Percentiles rank a stretch among this genome's conserved stretches.
Evolutionary conservation across 2,113 vertebrate genomes (phyloP).

Genomic region (Mastomys coucha): DNA sequence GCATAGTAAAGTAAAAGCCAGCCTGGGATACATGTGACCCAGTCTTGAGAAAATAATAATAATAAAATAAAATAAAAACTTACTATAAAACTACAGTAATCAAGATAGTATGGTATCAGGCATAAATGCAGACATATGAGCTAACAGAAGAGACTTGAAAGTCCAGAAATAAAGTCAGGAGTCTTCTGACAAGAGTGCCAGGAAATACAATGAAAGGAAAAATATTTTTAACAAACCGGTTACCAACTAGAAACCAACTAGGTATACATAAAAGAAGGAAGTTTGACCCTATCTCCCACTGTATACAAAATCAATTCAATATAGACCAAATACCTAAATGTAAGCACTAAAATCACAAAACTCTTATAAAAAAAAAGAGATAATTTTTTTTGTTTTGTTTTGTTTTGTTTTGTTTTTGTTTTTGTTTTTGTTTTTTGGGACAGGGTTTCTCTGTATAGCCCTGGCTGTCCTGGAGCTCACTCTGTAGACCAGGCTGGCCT

Average conservation of each 20-base stretch:
- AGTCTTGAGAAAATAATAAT: not conserved
- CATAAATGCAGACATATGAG: not conserved
- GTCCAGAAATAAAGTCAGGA: not conserved
- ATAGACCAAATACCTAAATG: not conserved
- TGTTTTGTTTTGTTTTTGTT: too few relatives aligned
- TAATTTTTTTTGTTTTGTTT: too few relatives aligned
- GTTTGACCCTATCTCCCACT: slow-evolving; percentile 1
- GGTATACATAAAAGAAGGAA: not conserved
- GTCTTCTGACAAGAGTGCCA: not conserved
- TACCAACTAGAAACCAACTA: not conserved
- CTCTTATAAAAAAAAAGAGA: not conserved
- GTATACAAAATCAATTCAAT: not conserved
- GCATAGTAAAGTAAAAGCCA: not conserved
- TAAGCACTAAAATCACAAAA: slow-evolving; percentile 20
- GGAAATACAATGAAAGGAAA: not conserved
- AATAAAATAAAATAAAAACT: not conserved
- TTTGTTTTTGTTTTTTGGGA: too few relatives aligned
- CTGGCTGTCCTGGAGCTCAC: too few relatives aligned
- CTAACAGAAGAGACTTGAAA: not conserved
- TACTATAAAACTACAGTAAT: slow-evolving; percentile 12
- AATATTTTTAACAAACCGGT: not conserved
- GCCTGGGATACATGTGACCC: not conserved
- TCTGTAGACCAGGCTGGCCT: too few relatives aligned
- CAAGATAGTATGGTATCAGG: not conserved
- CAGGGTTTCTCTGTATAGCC: too few relatives aligned